Conservation (phyloP, 2,113 vertebrate species). For the Fulmarus glacialis region DNA sequence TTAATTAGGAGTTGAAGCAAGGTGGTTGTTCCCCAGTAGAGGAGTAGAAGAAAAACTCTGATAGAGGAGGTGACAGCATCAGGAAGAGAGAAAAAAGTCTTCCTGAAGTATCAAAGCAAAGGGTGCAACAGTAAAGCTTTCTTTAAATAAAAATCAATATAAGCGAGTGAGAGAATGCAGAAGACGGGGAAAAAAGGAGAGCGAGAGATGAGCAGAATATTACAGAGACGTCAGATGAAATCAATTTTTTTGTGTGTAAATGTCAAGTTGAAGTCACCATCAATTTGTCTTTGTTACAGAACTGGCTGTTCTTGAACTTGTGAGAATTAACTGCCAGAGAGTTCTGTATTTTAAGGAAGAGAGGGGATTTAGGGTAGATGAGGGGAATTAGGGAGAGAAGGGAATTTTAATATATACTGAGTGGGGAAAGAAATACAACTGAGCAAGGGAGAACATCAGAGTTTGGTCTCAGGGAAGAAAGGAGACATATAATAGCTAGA, state of each 20-base stretch:
- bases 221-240: slow-evolving; percentile 60
- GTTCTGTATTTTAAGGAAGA: slow-evolving; percentile 16
- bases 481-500: not conserved
- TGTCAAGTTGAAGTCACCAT: slow-evolving; percentile 68
- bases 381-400: not conserved
- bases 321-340: slow-evolving; percentile 45
- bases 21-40: not conserved
- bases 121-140: slow-evolving; percentile 16
- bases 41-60: not conserved
- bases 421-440: not conserved
- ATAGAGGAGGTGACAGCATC: not conserved
- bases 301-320: slow-evolving; percentile 58
- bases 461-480: not conserved
- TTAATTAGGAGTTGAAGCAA: slow-evolving; percentile 8
- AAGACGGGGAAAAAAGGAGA: not conserved
- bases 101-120: slow-evolving; percentile 24
- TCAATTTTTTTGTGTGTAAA: slow-evolving; percentile 63
- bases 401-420: not conserved
- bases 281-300: slow-evolving; percentile 68
- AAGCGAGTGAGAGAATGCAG: slow-evolving; percentile 29
- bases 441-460: not conserved
- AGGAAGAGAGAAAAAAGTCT: not conserved
- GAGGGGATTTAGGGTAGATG: slow-evolving; percentile 23
- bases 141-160: slow-evolving; percentile 54
- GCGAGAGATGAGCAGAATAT: slow-evolving; percentile 52